These are phyloP conservation scores for Palaemon carinicauda DNA, from an alignment of 1,140 invertebrate genomes.

Conservation along the genomic window DNA sequence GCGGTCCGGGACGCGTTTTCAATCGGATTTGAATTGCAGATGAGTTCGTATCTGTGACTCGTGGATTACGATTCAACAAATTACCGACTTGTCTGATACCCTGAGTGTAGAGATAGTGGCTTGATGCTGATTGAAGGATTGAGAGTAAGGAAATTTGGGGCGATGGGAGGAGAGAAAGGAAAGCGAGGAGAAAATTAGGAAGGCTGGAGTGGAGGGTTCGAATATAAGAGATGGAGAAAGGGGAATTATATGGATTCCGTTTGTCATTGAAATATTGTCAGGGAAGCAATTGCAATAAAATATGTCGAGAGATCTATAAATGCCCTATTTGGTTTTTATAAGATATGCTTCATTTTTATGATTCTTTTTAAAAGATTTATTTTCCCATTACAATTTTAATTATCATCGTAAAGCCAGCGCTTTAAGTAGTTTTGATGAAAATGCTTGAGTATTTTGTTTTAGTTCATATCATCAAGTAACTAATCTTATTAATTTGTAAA, in stretches of 20 bases:
- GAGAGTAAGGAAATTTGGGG: background rate
- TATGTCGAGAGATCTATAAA: too few relatives aligned
- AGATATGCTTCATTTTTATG: too few relatives aligned
- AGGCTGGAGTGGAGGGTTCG: background rate
- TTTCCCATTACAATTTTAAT: too few relatives aligned
- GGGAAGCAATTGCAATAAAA: too few relatives aligned
- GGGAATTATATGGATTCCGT: background rate
- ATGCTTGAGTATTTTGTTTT: too few relatives aligned
- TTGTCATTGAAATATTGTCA: too few relatives aligned
- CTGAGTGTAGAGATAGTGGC: background rate
- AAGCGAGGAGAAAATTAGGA: background rate
- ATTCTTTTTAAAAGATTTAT: too few relatives aligned
- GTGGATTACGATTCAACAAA: constrained; percentile 51
- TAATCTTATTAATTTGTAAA: too few relatives aligned
- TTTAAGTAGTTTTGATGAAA: too few relatives aligned
- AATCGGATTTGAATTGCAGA: constrained; percentile 52
- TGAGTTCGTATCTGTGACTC: constrained; percentile 50
- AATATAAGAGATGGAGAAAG: background rate
- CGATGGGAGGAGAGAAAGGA: background rate
- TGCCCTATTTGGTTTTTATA: too few relatives aligned
- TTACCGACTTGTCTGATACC: constrained; percentile 48
- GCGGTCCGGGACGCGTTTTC: constrained; percentile 41
- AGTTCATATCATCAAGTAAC: too few relatives aligned
- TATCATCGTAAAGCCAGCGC: too few relatives aligned
- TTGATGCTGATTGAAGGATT: constrained; percentile 36